Percentiles rank a stretch among this genome's conserved stretches.
phyloP scores from a whole-genome alignment of 2,113 vertebrate genomes.

The Melanerpes aurifrons region DNA sequence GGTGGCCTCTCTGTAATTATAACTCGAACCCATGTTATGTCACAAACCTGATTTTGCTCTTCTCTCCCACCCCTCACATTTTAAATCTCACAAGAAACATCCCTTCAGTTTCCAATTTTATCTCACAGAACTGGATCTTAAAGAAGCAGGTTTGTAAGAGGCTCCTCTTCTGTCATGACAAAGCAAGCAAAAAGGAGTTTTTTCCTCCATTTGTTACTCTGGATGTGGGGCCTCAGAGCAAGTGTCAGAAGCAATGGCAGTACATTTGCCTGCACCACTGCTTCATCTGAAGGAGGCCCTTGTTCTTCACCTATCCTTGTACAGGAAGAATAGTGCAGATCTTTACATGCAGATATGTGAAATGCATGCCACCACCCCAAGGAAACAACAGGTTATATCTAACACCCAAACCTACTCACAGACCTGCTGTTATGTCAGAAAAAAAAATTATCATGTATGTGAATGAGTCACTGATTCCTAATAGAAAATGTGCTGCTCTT shows the following conservation, averaged over 20 bases:
- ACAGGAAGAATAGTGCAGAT: not conserved
- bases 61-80: not conserved
- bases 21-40: not conserved
- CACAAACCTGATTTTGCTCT: not conserved
- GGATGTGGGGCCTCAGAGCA: not conserved
- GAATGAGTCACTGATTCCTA: not conserved
- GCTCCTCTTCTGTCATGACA: not conserved
- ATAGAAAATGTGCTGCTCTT: not conserved
- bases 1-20: not conserved
- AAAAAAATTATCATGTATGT: not conserved
- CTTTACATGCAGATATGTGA: not conserved
- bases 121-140: not conserved
- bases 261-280: not conserved
- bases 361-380: not conserved
- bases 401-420: not conserved
- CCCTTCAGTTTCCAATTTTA: not conserved
- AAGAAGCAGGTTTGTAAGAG: not conserved
- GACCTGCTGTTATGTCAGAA: not conserved
- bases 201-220: not conserved
- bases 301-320: not conserved
- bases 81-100: not conserved
- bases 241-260: not conserved
- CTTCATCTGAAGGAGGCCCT: not conserved
- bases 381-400: not conserved
- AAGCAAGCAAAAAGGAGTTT: not conserved